Percentiles rank a stretch among this genome's conserved stretches.
These are phyloP conservation scores for Mesoligia furuncula DNA, from an alignment of 2,888 invertebrate species.

Conservation along the genomic window DNA sequence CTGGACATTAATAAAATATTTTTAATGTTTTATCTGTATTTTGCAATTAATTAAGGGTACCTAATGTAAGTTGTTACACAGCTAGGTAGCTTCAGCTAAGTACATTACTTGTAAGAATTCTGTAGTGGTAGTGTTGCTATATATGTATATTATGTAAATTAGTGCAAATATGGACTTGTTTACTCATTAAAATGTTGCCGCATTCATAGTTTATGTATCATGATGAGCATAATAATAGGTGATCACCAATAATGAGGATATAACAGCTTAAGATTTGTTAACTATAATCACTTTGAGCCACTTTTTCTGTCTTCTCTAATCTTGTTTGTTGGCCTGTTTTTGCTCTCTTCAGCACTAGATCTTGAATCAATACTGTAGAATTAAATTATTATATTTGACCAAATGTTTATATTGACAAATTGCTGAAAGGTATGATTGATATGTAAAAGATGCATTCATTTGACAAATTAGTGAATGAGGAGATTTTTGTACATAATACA, in stretches of 20 bases:
- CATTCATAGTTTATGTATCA: slow-evolving; percentile 1
- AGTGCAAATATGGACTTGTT: slow-evolving; percentile 13
- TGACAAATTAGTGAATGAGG: slow-evolving; percentile 11
- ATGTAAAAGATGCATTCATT: neutral
- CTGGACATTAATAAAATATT: slow-evolving; percentile 55
- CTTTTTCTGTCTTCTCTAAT: slow-evolving; percentile 11
- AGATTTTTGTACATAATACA: slow-evolving; percentile 39
- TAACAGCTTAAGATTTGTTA: neutral
- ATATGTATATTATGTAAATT: slow-evolving; percentile 61
- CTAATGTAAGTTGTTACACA: slow-evolving; percentile 45
- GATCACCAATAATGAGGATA: slow-evolving; percentile 17
- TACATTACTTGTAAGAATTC: slow-evolving; percentile 39
- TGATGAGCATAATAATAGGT: slow-evolving; percentile 2
- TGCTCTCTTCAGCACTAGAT: slow-evolving; percentile 4
- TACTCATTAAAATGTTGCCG: slow-evolving; percentile 29
- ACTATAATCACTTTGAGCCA: neutral
- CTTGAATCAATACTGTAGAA: neutral
- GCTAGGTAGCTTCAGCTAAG: slow-evolving; percentile 41
- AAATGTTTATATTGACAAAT: slow-evolving; percentile 19
- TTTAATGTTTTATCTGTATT: slow-evolving; percentile 58
- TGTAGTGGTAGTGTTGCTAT: slow-evolving; percentile 55
- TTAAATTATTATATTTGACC: neutral
- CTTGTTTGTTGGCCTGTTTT: slow-evolving; percentile 5
- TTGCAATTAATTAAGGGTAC: slow-evolving; percentile 45
- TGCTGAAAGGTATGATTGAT: neutral